phyloP scores from a whole-genome alignment of 2,797 vertebrate species.

The Pipistrellus pipistrellus region DNA sequence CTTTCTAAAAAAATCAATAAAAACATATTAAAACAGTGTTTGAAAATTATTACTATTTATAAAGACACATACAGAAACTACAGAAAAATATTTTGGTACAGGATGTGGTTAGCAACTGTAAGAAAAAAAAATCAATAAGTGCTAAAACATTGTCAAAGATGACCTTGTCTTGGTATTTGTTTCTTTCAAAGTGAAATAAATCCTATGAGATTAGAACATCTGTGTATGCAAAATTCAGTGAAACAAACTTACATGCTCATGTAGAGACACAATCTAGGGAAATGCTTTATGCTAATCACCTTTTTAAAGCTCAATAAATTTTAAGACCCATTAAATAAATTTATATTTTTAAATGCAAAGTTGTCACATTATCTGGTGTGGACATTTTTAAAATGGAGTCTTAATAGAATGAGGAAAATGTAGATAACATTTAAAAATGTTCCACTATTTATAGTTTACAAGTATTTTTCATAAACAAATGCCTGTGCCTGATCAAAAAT shows the following conservation, averaged over 20 bases:
- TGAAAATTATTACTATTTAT: background rate
- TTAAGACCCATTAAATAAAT: background rate
- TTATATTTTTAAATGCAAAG: background rate
- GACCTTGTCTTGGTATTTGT: background rate
- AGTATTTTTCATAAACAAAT: background rate
- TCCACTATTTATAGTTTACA: background rate
- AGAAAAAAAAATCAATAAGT: background rate
- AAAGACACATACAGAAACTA: background rate
- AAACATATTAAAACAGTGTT: background rate
- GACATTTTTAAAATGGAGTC: background rate
- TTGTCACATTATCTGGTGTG: background rate
- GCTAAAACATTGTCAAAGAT: background rate
- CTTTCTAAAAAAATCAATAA: too few relatives aligned
- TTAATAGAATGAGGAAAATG: background rate
- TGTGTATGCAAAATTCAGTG: background rate
- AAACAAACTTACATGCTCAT: background rate
- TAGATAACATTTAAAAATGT: background rate
- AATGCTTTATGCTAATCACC: background rate
- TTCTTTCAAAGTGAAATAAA: slow-evolving; percentile 29
- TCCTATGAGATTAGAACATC: background rate
- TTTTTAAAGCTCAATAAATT: background rate
- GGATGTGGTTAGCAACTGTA: slow-evolving; percentile 42
- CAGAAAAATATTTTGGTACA: slow-evolving; percentile 14
- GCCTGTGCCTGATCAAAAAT: background rate
- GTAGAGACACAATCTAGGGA: background rate